Evolutionary conservation across 2,113 vertebrate genomes (phyloP), one percentile per base, ranked within the genome.

Genomic region (Elgaria multicarinata): DNA sequence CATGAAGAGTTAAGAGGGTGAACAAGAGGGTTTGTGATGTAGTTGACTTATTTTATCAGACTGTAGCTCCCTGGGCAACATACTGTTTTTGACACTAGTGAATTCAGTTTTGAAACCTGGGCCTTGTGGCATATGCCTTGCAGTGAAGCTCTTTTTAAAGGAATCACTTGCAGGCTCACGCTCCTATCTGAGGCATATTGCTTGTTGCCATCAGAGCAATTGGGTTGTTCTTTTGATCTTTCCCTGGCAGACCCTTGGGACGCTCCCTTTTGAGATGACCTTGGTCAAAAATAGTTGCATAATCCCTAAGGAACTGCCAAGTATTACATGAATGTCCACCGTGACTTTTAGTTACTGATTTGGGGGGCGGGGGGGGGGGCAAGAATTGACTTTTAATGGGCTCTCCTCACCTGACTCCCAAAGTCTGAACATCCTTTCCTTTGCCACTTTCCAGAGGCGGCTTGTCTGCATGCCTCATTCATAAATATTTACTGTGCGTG

Each of bases 401-500:
- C 2, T 74, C 1, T 20, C 24, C 7, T 3, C 31, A 13, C 22
- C 66, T 20, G 31, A 20, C 10, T 80, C 18, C 58, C 33, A 77
- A 44, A 82, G 14, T 8, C 53, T 50, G 13, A n/a, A 31, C 31
- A 4, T 39, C 55, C n/a, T 66, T 39, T 24, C 46, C 22, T 44
- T 53, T 12, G 5, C 22, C 33, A 50, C 33, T 77, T 66, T 84
- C 62, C 46, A 55, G 26, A 69, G 46, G 36, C 55, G 55, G 16
- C 14, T 71, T 36, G 53, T 67, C 20, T 31, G 6, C 26, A 5
- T 14, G 12, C 50, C 74, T 88, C 8, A 28, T 58, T 83, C 74
- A 91, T 85, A 72, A 88, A 88, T 87, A 88, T 78, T 62, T 46
- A 33, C 46, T 72, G 26, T 69, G 75, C 10, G 26, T 4, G 20